Percentiles rank a stretch among this genome's conserved stretches.
phyloP scores from a whole-genome alignment of 2,113 vertebrate species.

The Elephas maximus region DNA sequence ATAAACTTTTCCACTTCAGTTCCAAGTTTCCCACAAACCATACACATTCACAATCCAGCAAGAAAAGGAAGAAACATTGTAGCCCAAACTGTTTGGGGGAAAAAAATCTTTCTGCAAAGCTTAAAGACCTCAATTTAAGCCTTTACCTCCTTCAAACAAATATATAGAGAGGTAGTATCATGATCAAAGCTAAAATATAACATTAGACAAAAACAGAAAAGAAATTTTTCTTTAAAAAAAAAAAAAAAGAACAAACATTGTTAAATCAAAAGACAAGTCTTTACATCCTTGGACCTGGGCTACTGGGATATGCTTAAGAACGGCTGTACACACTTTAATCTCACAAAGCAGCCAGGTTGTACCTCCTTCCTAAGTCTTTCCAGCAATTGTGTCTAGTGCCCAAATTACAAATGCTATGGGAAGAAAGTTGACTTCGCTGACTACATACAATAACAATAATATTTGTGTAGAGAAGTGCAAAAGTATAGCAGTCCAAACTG shows the following conservation, averaged over 20 bases:
- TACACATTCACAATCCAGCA: background rate
- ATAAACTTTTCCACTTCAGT: background rate
- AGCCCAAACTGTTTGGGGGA: background rate
- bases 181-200: background rate
- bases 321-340: background rate
- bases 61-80: background rate
- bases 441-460: background rate
- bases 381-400: background rate
- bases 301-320: background rate
- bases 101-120: conserved; percentile 13
- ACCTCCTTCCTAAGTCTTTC: background rate
- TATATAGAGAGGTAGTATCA: background rate
- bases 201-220: conserved; percentile 14
- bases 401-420: background rate
- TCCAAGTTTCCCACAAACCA: background rate
- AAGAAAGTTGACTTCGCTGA: background rate
- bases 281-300: background rate
- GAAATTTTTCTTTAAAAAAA: conserved; percentile 47
- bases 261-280: background rate
- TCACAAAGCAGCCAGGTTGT: background rate
- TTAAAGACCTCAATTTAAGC: background rate
- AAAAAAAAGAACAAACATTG: background rate
- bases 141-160: background rate
- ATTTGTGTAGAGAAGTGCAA: conserved; percentile 9
- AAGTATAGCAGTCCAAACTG: background rate